These are phyloP conservation scores for Protaetia brevitarsis DNA, from an alignment of 1,140 invertebrate genomes.

Conservation along the genomic window DNA sequence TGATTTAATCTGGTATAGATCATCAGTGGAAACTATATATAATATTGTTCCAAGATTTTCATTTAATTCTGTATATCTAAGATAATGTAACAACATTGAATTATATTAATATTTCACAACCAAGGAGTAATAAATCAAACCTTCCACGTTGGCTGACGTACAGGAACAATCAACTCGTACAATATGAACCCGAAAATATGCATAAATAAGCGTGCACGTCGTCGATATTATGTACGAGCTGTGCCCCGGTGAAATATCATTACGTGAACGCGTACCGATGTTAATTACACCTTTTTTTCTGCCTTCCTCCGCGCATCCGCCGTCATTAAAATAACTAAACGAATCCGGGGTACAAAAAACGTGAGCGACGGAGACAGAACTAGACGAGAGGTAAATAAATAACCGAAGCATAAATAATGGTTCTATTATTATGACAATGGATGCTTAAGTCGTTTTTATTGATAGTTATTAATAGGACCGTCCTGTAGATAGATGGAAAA, in stretches of 20 bases:
- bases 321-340: constrained; percentile 3
- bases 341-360: constrained; percentile 2
- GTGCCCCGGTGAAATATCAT: constrained; percentile 5
- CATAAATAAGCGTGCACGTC: background rate
- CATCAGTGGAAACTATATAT: too few species aligned
- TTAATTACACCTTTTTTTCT: constrained; percentile 15
- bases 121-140: background rate
- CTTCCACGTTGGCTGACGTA: background rate
- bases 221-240: background rate
- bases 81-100: background rate
- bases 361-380: background rate
- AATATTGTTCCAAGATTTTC: too few species aligned
- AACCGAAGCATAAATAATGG: constrained; percentile 15
- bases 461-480: constrained; percentile 1
- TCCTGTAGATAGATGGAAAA: constrained; percentile 12
- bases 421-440: constrained; percentile 18
- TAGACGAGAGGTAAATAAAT: background rate
- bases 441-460: constrained; percentile 18
- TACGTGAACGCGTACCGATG: constrained; percentile 7
- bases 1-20: too few species aligned
- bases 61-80: background rate
- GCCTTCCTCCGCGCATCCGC: background rate
- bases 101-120: background rate
- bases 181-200: constrained; percentile 3
- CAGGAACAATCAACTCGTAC: constrained; percentile 1